Percentiles rank a stretch among this genome's conserved stretches.
Conservation (phyloP, 2,888 invertebrate species). For the Drosophila longiperda region DNA sequence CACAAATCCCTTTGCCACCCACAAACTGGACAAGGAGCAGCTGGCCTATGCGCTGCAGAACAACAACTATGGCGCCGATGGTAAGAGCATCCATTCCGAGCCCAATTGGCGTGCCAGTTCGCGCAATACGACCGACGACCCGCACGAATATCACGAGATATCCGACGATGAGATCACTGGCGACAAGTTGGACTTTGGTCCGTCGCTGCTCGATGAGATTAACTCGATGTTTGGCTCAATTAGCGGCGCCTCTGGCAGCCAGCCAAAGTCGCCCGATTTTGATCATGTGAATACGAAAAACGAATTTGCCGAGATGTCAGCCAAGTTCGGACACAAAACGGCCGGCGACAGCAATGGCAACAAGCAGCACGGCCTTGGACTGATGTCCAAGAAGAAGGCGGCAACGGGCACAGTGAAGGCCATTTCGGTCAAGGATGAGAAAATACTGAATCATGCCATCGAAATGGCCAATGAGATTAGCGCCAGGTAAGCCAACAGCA, state of each 20-base stretch:
- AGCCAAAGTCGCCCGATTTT: constrained; percentile 84
- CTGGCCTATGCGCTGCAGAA: constrained; percentile 82
- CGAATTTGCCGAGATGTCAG: constrained; percentile 88
- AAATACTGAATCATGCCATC: constrained; percentile 95
- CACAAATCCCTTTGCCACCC: constrained; percentile 84
- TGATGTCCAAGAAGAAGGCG: constrained; percentile 81
- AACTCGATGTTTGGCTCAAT: constrained; percentile 92
- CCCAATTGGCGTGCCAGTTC: constrained; percentile 61
- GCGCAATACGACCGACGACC: constrained; percentile 80
- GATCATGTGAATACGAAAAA: constrained; percentile 89
- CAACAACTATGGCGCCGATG: constrained; percentile 83
- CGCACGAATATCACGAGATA: constrained; percentile 93
- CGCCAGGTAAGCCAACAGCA: constrained; percentile 86
- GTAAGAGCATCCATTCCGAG: constrained; percentile 67
- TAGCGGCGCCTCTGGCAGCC: constrained; percentile 82
- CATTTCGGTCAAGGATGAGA: constrained; percentile 96
- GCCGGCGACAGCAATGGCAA: constrained; percentile 81
- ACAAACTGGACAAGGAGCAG: constrained; percentile 61
- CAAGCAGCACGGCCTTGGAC: constrained; percentile 61
- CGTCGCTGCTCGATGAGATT: constrained; percentile 95
- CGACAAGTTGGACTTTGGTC: constrained; percentile 90
- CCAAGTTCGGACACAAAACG: constrained; percentile 78
- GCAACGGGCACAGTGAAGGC: constrained; percentile 88
- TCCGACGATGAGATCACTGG: constrained; percentile 89
- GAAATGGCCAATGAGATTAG: constrained; percentile 97